Conservation (phyloP, 2,797 vertebrate species). For the Channallabes apus region DNA sequence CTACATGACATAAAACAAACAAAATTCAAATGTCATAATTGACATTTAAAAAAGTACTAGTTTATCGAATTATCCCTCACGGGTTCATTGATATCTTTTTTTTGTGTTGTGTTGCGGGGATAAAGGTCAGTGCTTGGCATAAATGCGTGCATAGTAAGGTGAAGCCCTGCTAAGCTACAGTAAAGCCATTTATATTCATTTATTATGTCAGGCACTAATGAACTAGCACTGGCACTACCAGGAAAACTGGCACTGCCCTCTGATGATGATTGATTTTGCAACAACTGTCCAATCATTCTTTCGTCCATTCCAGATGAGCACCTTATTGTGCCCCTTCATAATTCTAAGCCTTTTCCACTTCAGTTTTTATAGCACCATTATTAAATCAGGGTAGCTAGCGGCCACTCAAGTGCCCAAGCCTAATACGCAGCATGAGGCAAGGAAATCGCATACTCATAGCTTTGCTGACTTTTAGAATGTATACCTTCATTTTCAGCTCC, state of each 20-base stretch:
- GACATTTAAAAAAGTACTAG: background rate
- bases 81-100: background rate
- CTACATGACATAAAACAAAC: background rate
- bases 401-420: background rate
- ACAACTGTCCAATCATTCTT: conserved; percentile 43
- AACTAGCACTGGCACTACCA: conserved; percentile 44
- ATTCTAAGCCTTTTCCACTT: conserved; percentile 42
- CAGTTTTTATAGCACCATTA: conserved; percentile 40
- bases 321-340: conserved; percentile 40
- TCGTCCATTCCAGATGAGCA: conserved; percentile 42
- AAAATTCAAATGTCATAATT: background rate
- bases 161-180: conserved; percentile 9
- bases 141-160: conserved; percentile 17
- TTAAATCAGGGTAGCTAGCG: conserved; percentile 44
- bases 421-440: conserved; percentile 10
- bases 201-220: conserved; percentile 54
- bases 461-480: background rate
- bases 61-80: background rate
- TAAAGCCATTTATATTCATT: conserved; percentile 54
- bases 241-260: conserved; percentile 33
- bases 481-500: conserved; percentile 2
- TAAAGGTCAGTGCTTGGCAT: conserved; percentile 42
- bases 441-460: conserved; percentile 1
- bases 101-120: conserved; percentile 2
- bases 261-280: conserved; percentile 53